Conservation (phyloP, 1,140 invertebrate species). For the Periplaneta americana region DNA sequence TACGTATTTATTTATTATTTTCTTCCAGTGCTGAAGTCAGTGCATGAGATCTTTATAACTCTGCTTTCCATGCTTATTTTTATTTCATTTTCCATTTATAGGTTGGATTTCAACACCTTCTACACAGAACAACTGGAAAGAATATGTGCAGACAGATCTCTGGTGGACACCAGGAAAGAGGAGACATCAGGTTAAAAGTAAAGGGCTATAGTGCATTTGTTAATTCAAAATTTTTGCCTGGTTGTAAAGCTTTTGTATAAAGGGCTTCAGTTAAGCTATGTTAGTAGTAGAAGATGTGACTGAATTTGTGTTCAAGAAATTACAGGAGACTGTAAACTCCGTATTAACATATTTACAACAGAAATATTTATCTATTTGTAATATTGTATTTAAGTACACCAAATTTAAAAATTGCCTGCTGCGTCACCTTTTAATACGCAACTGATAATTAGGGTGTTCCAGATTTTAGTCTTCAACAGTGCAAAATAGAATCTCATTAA, state of each 20-base stretch:
- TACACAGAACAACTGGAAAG: not conserved
- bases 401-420: too few species aligned
- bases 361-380: not conserved
- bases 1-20: too few species aligned
- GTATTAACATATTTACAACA: not conserved
- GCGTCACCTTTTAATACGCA: not conserved
- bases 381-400: not conserved
- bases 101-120: conserved; percentile 3
- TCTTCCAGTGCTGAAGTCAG: too few species aligned
- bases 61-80: not conserved
- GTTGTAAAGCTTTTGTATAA: not conserved
- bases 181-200: not conserved
- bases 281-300: not conserved
- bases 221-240: not conserved
- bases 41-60: too few species aligned
- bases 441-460: not conserved
- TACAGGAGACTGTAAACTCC: not conserved
- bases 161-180: not conserved
- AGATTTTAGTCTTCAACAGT: not conserved
- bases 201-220: not conserved
- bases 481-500: not conserved
- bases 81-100: not conserved
- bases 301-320: not conserved
- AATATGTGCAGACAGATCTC: not conserved
- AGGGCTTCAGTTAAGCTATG: not conserved